Conservation (phyloP, 2,888 invertebrate genomes). For the Chymomyza caudatula region DNA sequence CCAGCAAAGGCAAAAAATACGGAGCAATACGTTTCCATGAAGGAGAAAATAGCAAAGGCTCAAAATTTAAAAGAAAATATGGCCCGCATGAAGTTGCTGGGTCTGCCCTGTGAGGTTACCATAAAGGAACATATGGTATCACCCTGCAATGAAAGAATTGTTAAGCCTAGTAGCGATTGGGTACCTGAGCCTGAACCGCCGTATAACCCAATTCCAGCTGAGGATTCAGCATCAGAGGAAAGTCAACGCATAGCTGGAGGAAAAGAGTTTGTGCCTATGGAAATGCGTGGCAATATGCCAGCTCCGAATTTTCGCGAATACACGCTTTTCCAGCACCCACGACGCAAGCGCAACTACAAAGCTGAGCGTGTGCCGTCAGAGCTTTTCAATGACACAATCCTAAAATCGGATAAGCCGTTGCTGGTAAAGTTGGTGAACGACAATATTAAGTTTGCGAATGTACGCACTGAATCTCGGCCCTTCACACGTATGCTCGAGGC, state of each 20-base stretch:
- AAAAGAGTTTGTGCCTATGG: conserved; percentile 27
- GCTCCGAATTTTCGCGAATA: conserved; percentile 73
- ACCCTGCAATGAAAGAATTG: conserved; percentile 56
- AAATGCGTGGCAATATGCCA: conserved; percentile 73
- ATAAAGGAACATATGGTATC: conserved; percentile 50
- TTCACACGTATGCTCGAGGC: conserved; percentile 67
- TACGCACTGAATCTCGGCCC: conserved; percentile 56
- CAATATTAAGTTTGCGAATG: conserved; percentile 55
- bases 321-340: conserved; percentile 69
- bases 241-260: conserved; percentile 1
- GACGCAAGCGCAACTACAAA: conserved; percentile 64
- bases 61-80: conserved; percentile 48
- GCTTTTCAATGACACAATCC: conserved; percentile 57
- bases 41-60: conserved; percentile 42
- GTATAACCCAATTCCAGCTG: background rate
- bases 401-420: conserved; percentile 49
- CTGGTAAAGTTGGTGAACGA: conserved; percentile 60
- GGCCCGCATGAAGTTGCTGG: conserved; percentile 61
- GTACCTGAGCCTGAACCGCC: conserved; percentile 60
- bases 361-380: conserved; percentile 59
- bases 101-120: conserved; percentile 59
- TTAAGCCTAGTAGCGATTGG: conserved; percentile 68
- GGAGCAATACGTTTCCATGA: conserved; percentile 59
- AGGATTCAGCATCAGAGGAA: background rate
- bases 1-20: conserved; percentile 49